Evolutionary conservation across 2,888 invertebrate species (phyloP).

Genomic region (Diplazon laetatorius): DNA sequence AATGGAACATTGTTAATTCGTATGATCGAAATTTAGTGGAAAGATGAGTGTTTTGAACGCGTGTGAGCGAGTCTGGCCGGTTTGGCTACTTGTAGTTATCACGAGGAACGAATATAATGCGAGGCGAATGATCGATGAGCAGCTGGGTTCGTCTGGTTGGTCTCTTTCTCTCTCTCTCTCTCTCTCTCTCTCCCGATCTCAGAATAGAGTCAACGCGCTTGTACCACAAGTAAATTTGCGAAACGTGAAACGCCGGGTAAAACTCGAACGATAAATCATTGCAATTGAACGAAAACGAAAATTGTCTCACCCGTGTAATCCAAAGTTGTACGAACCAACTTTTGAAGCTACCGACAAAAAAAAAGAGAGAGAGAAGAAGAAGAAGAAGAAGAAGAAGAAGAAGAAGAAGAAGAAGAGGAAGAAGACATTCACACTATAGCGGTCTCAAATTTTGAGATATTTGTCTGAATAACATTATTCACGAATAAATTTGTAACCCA

Average conservation of each 20-base stretch:
- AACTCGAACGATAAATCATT: conserved; percentile 51
- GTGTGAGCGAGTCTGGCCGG: neutral
- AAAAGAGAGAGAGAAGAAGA: no score
- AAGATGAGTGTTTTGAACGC: neutral
- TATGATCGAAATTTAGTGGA: neutral
- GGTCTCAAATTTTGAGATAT: no score
- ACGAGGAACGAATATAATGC: conserved; percentile 34
- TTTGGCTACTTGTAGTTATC: conserved; percentile 15
- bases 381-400: no score
- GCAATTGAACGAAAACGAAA: conserved; percentile 56
- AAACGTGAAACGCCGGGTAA: no score
- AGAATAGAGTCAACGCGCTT: conserved; percentile 47
- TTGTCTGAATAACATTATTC: no score
- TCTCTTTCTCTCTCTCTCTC: no score
- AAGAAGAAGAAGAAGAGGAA: no score
- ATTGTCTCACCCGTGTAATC: no score
- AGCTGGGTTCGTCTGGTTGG: conserved; percentile 43
- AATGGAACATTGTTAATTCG: neutral
- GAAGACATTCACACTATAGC: no score
- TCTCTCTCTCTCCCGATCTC: no score
- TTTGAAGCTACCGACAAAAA: neutral
- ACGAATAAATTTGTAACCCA: no score
- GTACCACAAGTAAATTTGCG: conserved; percentile 14
- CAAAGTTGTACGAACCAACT: neutral
- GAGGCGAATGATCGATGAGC: conserved; percentile 56